phyloP scores from a whole-genome alignment of 2,888 invertebrate genomes.

The Orthosia cruda region DNA sequence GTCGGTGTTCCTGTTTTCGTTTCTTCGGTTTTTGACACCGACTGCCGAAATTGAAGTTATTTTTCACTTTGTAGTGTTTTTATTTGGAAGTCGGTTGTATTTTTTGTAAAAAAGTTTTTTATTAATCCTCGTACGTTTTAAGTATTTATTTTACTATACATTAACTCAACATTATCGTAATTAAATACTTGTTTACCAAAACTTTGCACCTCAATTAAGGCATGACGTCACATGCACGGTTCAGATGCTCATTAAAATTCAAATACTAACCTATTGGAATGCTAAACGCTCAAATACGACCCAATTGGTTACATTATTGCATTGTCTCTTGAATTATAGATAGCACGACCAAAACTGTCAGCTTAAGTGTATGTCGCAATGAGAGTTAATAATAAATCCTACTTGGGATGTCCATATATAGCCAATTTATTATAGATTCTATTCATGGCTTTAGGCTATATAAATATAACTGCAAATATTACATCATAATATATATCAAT shows the following conservation, averaged over 20 bases:
- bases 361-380: slow-evolving; percentile 63
- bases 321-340: slow-evolving; percentile 57
- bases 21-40: no score
- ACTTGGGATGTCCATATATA: slow-evolving; percentile 73
- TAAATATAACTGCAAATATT: no score
- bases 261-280: slow-evolving; percentile 70
- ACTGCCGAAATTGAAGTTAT: no score
- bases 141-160: slow-evolving; percentile 13
- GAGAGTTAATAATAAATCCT: slow-evolving; percentile 71
- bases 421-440: slow-evolving; percentile 39
- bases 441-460: neutral
- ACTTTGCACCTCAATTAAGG: slow-evolving; percentile 34
- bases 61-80: no score
- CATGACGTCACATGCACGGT: slow-evolving; percentile 37
- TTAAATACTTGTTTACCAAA: slow-evolving; percentile 32
- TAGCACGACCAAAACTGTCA: slow-evolving; percentile 59
- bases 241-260: slow-evolving; percentile 65
- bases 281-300: slow-evolving; percentile 60
- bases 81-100: no score
- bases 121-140: neutral
- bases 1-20: no score
- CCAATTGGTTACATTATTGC: slow-evolving; percentile 58
- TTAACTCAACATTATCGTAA: slow-evolving; percentile 23
- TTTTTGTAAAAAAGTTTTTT: no score
- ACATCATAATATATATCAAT: no score